phyloP scores from a whole-genome alignment of 1,140 invertebrate species.

The Meteorus sp. region DNA sequence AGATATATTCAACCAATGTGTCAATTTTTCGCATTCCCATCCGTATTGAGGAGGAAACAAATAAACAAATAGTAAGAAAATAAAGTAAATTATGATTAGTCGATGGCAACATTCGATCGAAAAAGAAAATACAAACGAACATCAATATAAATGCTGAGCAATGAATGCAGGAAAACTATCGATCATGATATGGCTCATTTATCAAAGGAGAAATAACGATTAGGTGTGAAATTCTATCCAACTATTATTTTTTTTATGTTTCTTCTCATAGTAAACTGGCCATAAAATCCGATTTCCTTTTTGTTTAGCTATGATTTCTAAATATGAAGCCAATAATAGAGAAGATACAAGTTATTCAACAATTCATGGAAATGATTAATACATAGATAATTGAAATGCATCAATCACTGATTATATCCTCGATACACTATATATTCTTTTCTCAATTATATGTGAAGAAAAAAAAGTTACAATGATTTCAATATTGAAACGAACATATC shows the following conservation, averaged over 20 bases:
- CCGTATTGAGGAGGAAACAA: no score
- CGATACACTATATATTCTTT: not conserved
- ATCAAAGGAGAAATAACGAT: no score
- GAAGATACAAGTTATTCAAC: slow-evolving; percentile 2
- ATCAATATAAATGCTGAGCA: not conserved
- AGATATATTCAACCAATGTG: slow-evolving; percentile 9
- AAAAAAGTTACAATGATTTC: slow-evolving; percentile 3
- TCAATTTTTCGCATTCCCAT: not conserved
- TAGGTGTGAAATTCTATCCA: no score
- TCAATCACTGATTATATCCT: slow-evolving; percentile 5
- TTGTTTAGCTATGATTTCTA: not conserved
- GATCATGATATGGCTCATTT: no score
- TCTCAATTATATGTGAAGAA: no score
- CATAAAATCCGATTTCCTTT: not conserved
- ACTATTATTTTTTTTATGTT: no score
- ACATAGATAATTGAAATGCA: not conserved
- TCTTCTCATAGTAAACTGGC: no score
- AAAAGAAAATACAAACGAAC: not conserved
- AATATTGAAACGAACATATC: not conserved
- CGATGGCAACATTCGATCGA: not conserved
- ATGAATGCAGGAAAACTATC: not conserved
- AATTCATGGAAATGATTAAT: not conserved
- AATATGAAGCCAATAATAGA: not conserved
- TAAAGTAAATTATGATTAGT: not conserved
- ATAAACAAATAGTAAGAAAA: slow-evolving; percentile 5